Base-by-base conservation (phyloP, 2,888 invertebrate genomes). In the Lydus trimaculatus region DNA sequence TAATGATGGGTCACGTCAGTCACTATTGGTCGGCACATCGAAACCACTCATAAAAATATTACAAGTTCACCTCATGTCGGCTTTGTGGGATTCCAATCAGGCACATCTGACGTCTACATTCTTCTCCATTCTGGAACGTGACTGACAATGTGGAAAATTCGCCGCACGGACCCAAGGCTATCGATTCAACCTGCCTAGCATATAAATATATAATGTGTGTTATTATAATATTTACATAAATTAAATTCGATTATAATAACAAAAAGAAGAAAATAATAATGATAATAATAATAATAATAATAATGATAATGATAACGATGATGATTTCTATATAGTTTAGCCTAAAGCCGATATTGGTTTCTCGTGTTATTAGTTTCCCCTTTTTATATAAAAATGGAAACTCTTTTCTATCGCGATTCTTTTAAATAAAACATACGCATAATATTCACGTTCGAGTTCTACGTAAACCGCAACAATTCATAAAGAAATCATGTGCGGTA, bases 1-100 rank as follows among this genome's bases (percentile, higher is more conserved):
- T 85, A 85, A 85, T 85, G 84, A 85, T 78, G 83, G 85, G 85
- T 82, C 83, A 81, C 84, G 85, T 85, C 85, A 85, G 80, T 85
- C 85, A 85, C 81, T 79, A 84, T 83, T 83, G 82, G 84, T 78
- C 78, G 77, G 75, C 71, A 75, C 67, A 66, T 76, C 76, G 43
- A 76, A 76, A 78, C 78, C 78, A 78, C 79, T 80, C 80, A 79
- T 80, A 81, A 83, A 81, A 80, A 80, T 79, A 80, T 78, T 81
- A 79, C 76, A 77, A 79, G 78, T 77, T 78, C 79, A 78, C 78
- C 79, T 79, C 79, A 65, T 66, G 74, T 69, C 69, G 69, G 69
- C 73, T 77, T 77, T 77, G 80, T 81, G 79, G 80, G 80, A 82
- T 82, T 82, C 81, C 81, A 77, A 81, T 80, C 79, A 73, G 75